A percentile compares a stretch with the other conserved stretches of the same genome.
phyloP scores from a whole-genome alignment of 2,888 invertebrate species.

The Dusona sp. region DNA sequence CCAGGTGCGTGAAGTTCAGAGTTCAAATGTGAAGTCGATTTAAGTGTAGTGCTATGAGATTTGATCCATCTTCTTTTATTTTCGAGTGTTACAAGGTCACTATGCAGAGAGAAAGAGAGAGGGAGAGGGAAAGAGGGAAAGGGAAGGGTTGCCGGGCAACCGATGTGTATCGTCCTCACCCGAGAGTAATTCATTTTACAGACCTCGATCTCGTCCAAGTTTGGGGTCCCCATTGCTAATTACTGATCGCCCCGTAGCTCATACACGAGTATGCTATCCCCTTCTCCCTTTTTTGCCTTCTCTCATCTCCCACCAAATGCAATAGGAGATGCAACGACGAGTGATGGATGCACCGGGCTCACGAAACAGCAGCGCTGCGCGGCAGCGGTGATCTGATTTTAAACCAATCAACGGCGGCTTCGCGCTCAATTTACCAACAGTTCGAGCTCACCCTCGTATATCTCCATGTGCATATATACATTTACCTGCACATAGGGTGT shows the following conservation, averaged over 20 bases:
- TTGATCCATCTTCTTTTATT: too few relatives aligned
- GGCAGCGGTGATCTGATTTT: slow-evolving; percentile 82
- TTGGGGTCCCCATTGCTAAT: slow-evolving; percentile 67
- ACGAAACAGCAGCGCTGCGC: slow-evolving; percentile 71
- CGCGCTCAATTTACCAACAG: slow-evolving; percentile 84
- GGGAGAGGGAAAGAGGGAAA: slow-evolving; percentile 55
- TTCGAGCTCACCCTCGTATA: slow-evolving; percentile 73
- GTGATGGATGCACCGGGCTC: slow-evolving; percentile 76
- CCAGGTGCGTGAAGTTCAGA: too few relatives aligned
- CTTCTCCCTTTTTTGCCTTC: slow-evolving; percentile 53
- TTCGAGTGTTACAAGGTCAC: too few relatives aligned
- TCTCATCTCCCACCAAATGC: slow-evolving; percentile 68
- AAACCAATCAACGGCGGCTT: slow-evolving; percentile 84
- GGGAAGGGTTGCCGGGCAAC: slow-evolving; percentile 78
- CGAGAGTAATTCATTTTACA: slow-evolving; percentile 80
- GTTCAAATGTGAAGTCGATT: too few relatives aligned
- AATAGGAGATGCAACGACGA: slow-evolving; percentile 67
- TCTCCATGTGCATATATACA: not conserved
- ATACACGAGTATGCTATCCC: slow-evolving; percentile 54
- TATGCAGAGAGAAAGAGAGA: slow-evolving; percentile 47
- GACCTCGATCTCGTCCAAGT: slow-evolving; percentile 66
- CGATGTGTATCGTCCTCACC: slow-evolving; percentile 69
- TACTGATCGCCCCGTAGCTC: slow-evolving; percentile 60
- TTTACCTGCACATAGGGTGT: not conserved
- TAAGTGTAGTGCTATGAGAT: too few relatives aligned